These are phyloP conservation scores for Torymus auratus DNA, from an alignment of 2,888 invertebrate species.

Conservation along the genomic window DNA sequence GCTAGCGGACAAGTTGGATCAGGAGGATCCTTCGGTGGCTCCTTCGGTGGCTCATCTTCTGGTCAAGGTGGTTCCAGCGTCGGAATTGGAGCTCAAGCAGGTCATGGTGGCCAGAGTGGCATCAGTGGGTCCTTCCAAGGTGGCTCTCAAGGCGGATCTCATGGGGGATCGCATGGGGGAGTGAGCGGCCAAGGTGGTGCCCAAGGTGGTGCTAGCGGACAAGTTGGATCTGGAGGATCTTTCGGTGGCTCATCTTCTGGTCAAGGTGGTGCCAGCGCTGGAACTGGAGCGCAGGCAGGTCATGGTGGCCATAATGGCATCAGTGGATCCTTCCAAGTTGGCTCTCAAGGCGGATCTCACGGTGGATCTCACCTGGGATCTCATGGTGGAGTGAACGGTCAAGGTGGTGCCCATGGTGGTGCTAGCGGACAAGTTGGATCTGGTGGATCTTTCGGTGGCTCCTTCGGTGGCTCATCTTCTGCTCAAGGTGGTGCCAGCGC, in stretches of 20 bases:
- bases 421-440: neutral
- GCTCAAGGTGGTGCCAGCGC: neutral
- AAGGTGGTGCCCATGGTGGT: neutral
- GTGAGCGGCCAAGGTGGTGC: neutral
- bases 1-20: too few species aligned
- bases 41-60: neutral
- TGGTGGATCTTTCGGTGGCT: neutral
- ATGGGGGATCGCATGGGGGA: neutral
- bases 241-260: neutral
- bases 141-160: neutral
- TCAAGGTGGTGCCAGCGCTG: neutral
- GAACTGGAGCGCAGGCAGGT: neutral
- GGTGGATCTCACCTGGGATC: neutral
- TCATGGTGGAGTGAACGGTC: neutral
- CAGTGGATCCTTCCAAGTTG: neutral
- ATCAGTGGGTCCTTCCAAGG: too few species aligned
- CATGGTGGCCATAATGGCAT: neutral
- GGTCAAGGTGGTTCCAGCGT: neutral
- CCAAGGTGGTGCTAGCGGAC: too few species aligned
- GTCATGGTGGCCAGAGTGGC: neutral
- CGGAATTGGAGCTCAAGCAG: neutral
- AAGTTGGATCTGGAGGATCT: too few species aligned
- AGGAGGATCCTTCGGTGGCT: neutral
- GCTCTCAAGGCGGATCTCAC: neutral
- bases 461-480: neutral